A percentile compares a stretch with the other conserved stretches of the same genome.
Evolutionary conservation across 1,140 invertebrate species (phyloP).

Genomic region (Cydia fagiglandana): DNA sequence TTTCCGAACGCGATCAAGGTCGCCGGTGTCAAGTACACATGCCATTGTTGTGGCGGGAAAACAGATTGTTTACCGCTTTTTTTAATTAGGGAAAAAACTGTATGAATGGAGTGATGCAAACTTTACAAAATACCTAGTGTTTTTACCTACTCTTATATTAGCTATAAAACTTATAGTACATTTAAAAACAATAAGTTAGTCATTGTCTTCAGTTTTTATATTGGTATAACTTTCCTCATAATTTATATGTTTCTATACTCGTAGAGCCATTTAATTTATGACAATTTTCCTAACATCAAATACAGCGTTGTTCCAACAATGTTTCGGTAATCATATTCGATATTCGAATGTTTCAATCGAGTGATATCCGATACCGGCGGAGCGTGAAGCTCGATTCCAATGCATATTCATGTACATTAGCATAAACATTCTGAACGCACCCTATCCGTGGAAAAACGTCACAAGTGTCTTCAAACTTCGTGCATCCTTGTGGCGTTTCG

Average conservation of each 20-base stretch:
- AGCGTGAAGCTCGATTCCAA: slow-evolving; percentile 45
- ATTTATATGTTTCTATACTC: too few relatives aligned
- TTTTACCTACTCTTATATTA: neutral
- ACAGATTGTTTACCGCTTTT: slow-evolving; percentile 12
- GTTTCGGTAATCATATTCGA: neutral
- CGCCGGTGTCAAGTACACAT: slow-evolving; percentile 21
- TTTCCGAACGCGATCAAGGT: slow-evolving; percentile 28
- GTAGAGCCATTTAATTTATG: too few relatives aligned
- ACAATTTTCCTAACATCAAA: neutral
- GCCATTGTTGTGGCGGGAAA: slow-evolving; percentile 8
- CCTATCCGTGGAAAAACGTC: neutral
- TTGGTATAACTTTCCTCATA: too few relatives aligned
- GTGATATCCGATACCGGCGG: slow-evolving; percentile 37
- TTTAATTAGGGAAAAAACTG: neutral
- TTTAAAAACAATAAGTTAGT: too few relatives aligned
- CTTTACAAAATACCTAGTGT: neutral
- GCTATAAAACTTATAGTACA: too few relatives aligned
- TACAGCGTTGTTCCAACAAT: neutral
- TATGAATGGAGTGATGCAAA: slow-evolving; percentile 4
- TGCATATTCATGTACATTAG: slow-evolving; percentile 28
- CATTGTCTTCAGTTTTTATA: too few relatives aligned
- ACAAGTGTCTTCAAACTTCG: neutral
- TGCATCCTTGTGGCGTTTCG: neutral
- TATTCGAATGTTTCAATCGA: slow-evolving; percentile 40
- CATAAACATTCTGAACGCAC: slow-evolving; percentile 33